Evolutionary conservation across 2,888 invertebrate species (phyloP), one percentile per base, ranked within the genome.

Genomic region (Yponomeuta plumbellus): DNA sequence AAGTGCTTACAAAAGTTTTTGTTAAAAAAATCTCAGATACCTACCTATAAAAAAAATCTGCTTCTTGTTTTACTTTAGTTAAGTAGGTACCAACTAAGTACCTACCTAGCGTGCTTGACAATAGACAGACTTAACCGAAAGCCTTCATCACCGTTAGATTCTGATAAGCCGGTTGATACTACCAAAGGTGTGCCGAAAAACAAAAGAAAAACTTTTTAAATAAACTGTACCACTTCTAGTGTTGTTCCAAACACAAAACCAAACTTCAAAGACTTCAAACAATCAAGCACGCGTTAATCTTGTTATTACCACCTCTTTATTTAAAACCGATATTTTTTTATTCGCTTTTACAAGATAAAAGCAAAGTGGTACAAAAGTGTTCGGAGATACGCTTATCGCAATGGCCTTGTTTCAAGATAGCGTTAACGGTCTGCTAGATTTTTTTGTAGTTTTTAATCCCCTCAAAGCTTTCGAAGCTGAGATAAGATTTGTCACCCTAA

Each of bases 371-470:
- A 44, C 52, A 44, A 64, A 67, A 65, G n/a, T 70, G 66, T 67
- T 68, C 44, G 59, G 63, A 74, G 80, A 80, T 80, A 81, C 78
- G 71, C 68, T 85, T 83, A 85, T 86, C 86, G 79, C 80, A 85
- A 85, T 83, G 76, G 76, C 70, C 72, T 72, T 81, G 83, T 84
- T 79, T 69, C 69, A 63, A 80, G 85, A 86, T 86, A 85, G 84
- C 81, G 78, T 81, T 73, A 66, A 65, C 66, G 17, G 17, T 78
- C 82, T 73, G 66, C 13, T 26, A 17, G 13, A 17, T 52, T 52
- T 52, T 39, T 52, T 52, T 52, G 44, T 17, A 0, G 44, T 17
- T 17, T 4, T 17, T 52, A 13, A 52, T 52, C 17, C 17, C 3
- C 17, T 52, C 13, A 17, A 52, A 52, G 44, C 44, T 52, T 17